These are phyloP conservation scores for Calephelis virginiensis DNA, from an alignment of 1,140 invertebrate genomes.

Conservation along the genomic window DNA sequence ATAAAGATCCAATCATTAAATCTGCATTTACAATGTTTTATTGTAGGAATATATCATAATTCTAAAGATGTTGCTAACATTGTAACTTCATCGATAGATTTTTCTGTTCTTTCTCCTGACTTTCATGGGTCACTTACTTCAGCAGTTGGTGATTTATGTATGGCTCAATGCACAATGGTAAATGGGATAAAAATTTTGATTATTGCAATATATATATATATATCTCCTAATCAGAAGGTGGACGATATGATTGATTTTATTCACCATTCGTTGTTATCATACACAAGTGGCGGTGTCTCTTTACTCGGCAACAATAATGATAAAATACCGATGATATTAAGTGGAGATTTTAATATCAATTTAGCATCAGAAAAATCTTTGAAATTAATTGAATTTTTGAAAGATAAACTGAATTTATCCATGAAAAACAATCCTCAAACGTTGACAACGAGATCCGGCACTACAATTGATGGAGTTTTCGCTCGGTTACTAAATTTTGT, in stretches of 20 bases:
- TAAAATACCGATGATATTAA: conserved; percentile 15
- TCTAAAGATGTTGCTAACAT: conserved; percentile 13
- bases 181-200: no score
- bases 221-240: conserved; percentile 11
- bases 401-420: conserved; percentile 10
- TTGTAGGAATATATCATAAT: conserved; percentile 15
- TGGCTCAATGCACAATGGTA: no score
- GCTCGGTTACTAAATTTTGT: conserved; percentile 21
- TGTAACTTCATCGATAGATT: conserved; percentile 12
- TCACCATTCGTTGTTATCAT: no score
- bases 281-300: no score
- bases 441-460: conserved; percentile 9
- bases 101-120: conserved; percentile 14
- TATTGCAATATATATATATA: no score
- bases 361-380: conserved; percentile 1
- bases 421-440: conserved; percentile 7
- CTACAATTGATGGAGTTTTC: conserved; percentile 18
- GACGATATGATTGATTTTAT: neutral
- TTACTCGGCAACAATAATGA: neutral
- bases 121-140: no score
- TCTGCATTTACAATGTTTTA: no score
- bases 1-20: no score
- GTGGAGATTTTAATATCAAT: conserved; percentile 5
- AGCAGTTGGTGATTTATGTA: no score
- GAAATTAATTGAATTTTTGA: conserved; percentile 4